phyloP scores from a whole-genome alignment of 1,140 invertebrate genomes.

The Ruditapes philippinarum region DNA sequence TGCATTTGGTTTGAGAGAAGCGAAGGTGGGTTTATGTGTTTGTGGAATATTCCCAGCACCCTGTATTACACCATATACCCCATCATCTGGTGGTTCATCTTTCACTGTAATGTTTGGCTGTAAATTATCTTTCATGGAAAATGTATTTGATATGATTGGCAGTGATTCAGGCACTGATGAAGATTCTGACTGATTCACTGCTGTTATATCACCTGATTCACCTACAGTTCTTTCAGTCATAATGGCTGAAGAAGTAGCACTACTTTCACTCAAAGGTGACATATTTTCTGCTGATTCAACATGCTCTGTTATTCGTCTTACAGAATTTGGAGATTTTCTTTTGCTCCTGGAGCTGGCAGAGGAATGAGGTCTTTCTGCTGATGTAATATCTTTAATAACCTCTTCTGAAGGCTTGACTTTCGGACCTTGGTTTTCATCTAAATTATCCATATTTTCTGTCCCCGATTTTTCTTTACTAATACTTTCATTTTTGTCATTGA shows the following conservation, averaged over 20 bases:
- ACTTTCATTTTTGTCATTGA: neutral
- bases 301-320: neutral
- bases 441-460: neutral
- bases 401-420: neutral
- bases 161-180: neutral
- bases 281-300: neutral
- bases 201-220: neutral
- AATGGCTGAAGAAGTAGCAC: neutral
- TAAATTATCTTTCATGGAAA: neutral
- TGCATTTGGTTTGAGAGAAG: neutral
- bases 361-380: neutral
- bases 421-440: neutral
- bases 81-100: conserved; percentile 25
- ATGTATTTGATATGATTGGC: neutral
- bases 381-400: neutral
- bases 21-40: neutral
- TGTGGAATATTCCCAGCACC: neutral
- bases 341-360: neutral
- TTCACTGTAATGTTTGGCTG: neutral
- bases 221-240: neutral
- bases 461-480: neutral
- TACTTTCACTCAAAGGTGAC: too few species aligned
- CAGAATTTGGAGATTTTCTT: conserved; percentile 13
- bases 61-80: neutral
- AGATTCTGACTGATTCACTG: neutral